phyloP scores from a whole-genome alignment of 2,113 vertebrate species.

The Cyanoderma ruficeps region DNA sequence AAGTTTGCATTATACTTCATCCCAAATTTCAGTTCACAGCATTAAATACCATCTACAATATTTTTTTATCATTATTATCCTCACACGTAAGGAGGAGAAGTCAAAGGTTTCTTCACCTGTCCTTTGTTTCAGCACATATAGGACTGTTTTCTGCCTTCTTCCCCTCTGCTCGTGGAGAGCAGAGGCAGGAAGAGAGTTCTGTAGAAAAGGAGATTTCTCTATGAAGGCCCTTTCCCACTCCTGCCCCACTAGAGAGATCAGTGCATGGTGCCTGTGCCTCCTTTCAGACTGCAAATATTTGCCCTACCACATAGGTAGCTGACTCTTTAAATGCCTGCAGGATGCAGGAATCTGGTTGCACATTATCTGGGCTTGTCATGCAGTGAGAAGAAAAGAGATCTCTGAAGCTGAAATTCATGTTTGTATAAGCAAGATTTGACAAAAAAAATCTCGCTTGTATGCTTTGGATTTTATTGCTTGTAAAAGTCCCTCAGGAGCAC shows the following conservation, averaged over 20 bases:
- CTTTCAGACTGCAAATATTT: neutral
- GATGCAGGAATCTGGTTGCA: neutral
- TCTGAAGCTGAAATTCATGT: neutral
- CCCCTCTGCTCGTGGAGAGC: neutral
- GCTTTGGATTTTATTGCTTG: constrained; percentile 40
- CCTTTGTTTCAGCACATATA: neutral
- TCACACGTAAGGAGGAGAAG: neutral
- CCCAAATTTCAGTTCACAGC: neutral
- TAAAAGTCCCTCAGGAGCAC: constrained; percentile 36
- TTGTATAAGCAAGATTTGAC: constrained; percentile 24
- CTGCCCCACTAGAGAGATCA: neutral
- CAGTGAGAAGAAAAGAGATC: neutral
- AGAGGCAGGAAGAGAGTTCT: neutral
- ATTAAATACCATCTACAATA: neutral
- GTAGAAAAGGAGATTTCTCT: neutral
- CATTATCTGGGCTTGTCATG: neutral
- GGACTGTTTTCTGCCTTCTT: neutral
- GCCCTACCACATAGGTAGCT: neutral
- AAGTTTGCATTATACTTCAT: neutral
- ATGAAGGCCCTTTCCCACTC: neutral
- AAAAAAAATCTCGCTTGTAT: constrained; percentile 13
- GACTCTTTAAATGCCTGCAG: neutral
- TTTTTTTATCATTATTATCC: neutral
- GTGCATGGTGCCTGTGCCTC: neutral
- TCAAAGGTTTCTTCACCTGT: neutral